Base-by-base conservation (phyloP, 2,113 vertebrate genomes). In the Phrynosoma platyrhinos region DNA sequence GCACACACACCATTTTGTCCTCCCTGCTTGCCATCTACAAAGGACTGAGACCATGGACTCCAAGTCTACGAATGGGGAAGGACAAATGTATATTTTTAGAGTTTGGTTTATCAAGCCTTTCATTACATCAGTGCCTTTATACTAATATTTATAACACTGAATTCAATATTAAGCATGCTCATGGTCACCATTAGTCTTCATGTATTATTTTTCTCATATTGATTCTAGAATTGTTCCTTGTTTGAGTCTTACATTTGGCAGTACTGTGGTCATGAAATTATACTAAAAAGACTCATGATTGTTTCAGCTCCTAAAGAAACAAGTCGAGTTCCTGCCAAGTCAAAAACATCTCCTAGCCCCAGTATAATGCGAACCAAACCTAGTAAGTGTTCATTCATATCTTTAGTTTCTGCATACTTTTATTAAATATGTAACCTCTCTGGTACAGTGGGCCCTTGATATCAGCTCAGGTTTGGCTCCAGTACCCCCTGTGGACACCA, bases 231-330 rank as follows among this genome's bases (percentile, higher is more conserved):
- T 68, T 86, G 32, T 76, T 6, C 52, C 18, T 91, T 71, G 87
- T 86, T 66, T 80, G 42, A 81, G 36, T 87, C 18, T 79, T 6
- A 16, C 74, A 42, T 86, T 86, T 84, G 82, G 36, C 62, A 79
- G 90, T 71, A 64, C 47, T 83, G 30, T 18, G 9, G 47, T 32
- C 82, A 13, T 32, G 10, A 52, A 68, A 52, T 52, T 52, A 32
- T 16, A 36, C 20, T 47, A 82, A 75, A 66, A 27, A 2, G 1
- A 25, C 68, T 27, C n/a, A 20, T 52, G 47, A 53, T 95, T 94
- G 87, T 97, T 96, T 92, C 94, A 97, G 96, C 87, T 94, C 20
- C 74, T 66, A 95, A 91, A 92, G 96, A 94, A 88, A 87, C 93
- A n/a, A 94, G 87, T 47, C 62, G 64, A 72, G 79, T 74, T 90